phyloP scores from a whole-genome alignment of 1,140 invertebrate species.

The Neodiprion pinetum region DNA sequence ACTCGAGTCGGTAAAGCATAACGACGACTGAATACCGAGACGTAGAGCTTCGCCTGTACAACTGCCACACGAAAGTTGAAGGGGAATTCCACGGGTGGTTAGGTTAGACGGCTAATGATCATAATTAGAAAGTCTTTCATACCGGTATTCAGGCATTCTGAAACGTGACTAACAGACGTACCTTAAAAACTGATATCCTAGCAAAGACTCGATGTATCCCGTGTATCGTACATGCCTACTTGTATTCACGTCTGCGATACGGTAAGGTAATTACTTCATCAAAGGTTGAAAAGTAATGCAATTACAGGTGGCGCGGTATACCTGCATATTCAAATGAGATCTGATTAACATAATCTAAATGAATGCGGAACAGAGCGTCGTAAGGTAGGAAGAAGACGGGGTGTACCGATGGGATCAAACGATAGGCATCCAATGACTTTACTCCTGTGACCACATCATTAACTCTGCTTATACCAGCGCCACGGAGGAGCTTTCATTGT shows the following conservation, averaged over 20 bases:
- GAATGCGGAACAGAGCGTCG: constrained; percentile 29
- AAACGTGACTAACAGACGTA: no score
- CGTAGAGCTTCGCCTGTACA: no score
- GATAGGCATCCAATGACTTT: constrained; percentile 40
- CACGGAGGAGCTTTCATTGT: neutral
- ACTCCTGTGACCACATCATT: constrained; percentile 40
- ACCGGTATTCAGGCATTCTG: no score
- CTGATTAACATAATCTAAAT: constrained; percentile 39
- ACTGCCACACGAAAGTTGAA: no score
- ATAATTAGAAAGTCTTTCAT: no score
- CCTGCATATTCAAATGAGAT: constrained; percentile 33
- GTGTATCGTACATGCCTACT: no score
- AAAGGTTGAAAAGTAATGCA: constrained; percentile 25
- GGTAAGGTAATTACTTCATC: constrained; percentile 28
- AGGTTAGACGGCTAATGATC: no score
- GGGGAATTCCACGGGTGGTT: no score
- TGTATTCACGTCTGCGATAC: neutral
- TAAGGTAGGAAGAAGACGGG: constrained; percentile 29
- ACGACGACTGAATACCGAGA: no score
- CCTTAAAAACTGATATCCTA: neutral
- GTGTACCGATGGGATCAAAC: constrained; percentile 36
- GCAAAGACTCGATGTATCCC: neutral
- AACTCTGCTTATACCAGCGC: constrained; percentile 23
- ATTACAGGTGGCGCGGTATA: constrained; percentile 24
- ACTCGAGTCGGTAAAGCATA: no score